Percentiles rank a stretch among this genome's conserved stretches.
Evolutionary conservation across 2,113 vertebrate species (phyloP).

Genomic region (Engystomops pustulosus): DNA sequence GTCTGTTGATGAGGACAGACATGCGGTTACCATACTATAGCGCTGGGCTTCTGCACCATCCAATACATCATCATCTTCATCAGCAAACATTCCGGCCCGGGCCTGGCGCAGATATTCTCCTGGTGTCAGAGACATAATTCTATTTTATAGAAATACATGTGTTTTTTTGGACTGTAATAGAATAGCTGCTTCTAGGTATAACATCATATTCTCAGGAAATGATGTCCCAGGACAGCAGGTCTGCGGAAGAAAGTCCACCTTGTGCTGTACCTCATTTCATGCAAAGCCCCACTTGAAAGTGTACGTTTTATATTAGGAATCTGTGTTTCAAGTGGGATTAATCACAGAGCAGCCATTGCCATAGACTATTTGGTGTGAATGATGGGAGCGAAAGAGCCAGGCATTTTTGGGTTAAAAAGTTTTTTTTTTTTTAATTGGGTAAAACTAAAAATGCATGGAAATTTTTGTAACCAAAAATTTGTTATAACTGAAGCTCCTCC

Average conservation of each 20-base stretch:
- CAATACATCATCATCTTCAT: constrained; percentile 66
- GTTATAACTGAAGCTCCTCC: no score
- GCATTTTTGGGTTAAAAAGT: no score
- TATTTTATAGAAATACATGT: neutral
- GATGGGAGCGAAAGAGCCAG: no score
- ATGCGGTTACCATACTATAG: constrained; percentile 72
- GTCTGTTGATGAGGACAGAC: neutral
- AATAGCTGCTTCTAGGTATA: neutral
- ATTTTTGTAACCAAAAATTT: no score
- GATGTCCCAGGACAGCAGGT: neutral
- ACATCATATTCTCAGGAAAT: neutral
- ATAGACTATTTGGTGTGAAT: neutral
- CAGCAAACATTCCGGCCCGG: neutral
- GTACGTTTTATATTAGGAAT: neutral
- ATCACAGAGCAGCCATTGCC: neutral
- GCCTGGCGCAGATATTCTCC: constrained; percentile 65
- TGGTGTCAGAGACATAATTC: constrained; percentile 53
- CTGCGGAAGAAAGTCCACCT: neutral
- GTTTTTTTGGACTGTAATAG: neutral
- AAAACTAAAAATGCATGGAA: no score
- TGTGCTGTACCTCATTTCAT: neutral
- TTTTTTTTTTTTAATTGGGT: no score
- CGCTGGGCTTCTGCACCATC: constrained; percentile 68
- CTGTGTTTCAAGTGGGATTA: neutral
- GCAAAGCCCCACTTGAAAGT: neutral